Conservation (phyloP, 2,797 vertebrate genomes). For the Mallotus villosus region DNA sequence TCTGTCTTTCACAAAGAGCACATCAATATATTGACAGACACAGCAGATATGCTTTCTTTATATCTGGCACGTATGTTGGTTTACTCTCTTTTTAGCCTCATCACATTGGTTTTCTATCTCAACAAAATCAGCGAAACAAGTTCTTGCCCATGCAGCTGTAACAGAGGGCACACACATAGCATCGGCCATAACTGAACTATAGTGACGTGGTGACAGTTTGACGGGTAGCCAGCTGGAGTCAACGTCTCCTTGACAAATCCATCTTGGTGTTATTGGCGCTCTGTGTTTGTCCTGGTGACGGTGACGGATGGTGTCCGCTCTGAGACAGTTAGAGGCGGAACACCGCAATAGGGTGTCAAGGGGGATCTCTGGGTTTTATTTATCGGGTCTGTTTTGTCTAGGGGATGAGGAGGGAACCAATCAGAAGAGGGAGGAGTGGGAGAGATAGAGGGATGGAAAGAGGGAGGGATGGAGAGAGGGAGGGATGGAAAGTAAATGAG, state of each 20-base stretch:
- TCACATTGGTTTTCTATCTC: no score
- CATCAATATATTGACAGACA: not conserved
- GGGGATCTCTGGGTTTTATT: constrained; percentile 53
- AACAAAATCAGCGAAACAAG: no score
- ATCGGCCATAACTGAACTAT: not conserved
- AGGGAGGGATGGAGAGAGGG: not conserved
- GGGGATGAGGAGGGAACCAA: not conserved
- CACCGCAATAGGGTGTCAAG: constrained; percentile 46
- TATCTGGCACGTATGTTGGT: no score
- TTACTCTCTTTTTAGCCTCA: no score
- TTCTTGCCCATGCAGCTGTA: not conserved
- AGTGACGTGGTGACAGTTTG: not conserved
- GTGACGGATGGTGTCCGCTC: constrained; percentile 43
- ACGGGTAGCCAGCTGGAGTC: not conserved
- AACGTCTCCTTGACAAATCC: constrained; percentile 24
- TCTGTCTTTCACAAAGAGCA: not conserved
- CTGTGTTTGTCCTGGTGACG: constrained; percentile 4
- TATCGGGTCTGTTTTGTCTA: constrained; percentile 44
- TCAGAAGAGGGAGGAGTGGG: not conserved
- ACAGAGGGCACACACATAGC: not conserved
- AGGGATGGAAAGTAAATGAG: constrained; percentile 7
- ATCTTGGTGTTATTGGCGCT: constrained; percentile 28
- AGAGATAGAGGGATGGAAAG: constrained; percentile 10
- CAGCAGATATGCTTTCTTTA: no score
- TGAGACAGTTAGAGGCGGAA: constrained; percentile 25